phyloP scores from a whole-genome alignment of 2,113 vertebrate species.

The Mohoua ochrocephala region DNA sequence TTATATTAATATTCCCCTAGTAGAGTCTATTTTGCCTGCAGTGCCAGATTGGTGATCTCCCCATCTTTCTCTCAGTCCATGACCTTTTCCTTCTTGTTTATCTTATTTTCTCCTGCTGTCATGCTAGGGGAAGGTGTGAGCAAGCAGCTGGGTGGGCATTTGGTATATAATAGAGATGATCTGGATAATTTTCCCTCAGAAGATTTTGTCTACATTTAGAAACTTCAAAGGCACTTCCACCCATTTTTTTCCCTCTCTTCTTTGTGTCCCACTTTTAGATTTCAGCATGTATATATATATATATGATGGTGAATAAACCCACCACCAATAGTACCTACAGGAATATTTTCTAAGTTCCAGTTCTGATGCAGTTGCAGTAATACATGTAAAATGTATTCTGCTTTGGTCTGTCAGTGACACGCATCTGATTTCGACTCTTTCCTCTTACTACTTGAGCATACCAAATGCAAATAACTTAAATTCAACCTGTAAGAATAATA shows the following conservation, averaged over 20 bases:
- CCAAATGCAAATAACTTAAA: not conserved
- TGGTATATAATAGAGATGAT: not conserved
- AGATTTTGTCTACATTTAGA: not conserved
- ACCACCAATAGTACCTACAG: not conserved
- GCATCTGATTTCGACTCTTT: not conserved
- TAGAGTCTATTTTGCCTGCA: not conserved
- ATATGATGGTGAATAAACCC: not conserved
- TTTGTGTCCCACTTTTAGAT: not conserved
- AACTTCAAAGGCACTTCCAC: not conserved
- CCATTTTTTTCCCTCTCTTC: rapidly evolving
- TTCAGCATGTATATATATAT: not conserved
- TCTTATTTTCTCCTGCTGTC: not conserved
- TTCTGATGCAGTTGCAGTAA: not conserved
- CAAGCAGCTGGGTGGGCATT: not conserved
- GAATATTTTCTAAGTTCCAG: not conserved
- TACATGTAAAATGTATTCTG: not conserved
- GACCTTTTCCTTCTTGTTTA: not conserved
- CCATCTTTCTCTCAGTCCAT: not conserved
- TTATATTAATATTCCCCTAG: not conserved
- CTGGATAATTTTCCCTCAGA: not conserved
- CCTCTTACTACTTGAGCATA: not conserved
- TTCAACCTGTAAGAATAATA: not conserved
- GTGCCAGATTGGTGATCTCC: not conserved
- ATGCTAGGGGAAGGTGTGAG: not conserved
- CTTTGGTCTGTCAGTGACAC: not conserved